Percentiles rank a stretch among this genome's conserved stretches.
Conservation (phyloP, 1,140 invertebrate species). For the Heliconius himera region DNA sequence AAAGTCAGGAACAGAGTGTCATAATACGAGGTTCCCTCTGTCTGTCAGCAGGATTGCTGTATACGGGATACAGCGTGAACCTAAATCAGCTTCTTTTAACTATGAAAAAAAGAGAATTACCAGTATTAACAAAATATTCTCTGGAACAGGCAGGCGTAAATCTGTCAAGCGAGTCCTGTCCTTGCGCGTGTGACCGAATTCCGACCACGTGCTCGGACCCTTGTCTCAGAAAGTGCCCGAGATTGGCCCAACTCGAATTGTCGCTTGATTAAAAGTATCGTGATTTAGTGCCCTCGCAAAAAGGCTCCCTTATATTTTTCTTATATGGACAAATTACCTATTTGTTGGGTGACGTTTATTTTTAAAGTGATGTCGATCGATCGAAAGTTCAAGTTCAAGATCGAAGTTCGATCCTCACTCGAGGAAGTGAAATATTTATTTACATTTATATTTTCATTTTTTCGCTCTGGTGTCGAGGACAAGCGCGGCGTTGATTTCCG, state of each 20-base stretch:
- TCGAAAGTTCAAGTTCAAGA: no score
- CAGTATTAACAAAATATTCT: background rate
- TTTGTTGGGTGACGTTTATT: background rate
- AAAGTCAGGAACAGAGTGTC: no score
- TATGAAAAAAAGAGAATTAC: background rate
- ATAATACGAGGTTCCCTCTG: no score
- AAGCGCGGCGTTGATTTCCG: no score
- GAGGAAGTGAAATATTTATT: no score
- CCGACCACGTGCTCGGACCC: conserved; percentile 30
- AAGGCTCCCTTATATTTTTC: background rate
- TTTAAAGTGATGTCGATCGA: no score
- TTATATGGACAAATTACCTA: conserved; percentile 3
- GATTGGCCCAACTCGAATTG: conserved; percentile 25
- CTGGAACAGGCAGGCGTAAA: background rate
- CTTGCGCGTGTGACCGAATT: conserved; percentile 18
- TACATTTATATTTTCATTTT: no score
- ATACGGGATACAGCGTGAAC: no score
- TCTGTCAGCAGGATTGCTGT: no score
- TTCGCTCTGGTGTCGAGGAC: no score
- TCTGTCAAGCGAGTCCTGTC: background rate
- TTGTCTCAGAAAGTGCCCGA: conserved; percentile 25
- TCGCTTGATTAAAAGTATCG: conserved; percentile 31
- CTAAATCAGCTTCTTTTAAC: no score
- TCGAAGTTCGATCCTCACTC: no score
- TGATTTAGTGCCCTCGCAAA: conserved; percentile 18